A percentile compares a stretch with the other conserved stretches of the same genome.
Conservation (phyloP, 2,888 invertebrate species). For the Drosophila meridiana region DNA sequence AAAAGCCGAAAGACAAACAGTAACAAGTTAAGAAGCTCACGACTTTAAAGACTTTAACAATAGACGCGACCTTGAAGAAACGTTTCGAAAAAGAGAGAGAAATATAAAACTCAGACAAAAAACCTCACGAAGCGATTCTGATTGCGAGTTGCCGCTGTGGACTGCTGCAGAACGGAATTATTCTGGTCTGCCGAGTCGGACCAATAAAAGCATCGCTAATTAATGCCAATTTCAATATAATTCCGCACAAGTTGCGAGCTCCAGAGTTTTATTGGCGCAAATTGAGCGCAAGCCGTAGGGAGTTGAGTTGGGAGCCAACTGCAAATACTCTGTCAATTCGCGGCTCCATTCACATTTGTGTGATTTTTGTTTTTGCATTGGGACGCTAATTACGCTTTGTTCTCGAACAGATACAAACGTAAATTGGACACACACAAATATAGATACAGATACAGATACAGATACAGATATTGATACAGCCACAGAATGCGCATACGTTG, state of each 20-base stretch:
- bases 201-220: constrained; percentile 78
- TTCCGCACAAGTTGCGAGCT: constrained; percentile 51
- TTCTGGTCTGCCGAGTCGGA: constrained; percentile 35
- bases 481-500: background rate
- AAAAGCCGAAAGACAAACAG: constrained; percentile 60
- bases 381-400: constrained; percentile 79
- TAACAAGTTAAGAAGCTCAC: constrained; percentile 74
- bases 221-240: constrained; percentile 74
- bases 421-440: constrained; percentile 10
- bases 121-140: constrained; percentile 29
- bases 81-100: constrained; percentile 38
- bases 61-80: constrained; percentile 72
- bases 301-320: constrained; percentile 5
- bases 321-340: constrained; percentile 29
- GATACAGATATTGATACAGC: constrained; percentile 11
- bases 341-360: constrained; percentile 51
- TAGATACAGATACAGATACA: constrained; percentile 20
- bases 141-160: constrained; percentile 1
- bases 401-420: constrained; percentile 37
- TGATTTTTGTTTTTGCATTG: constrained; percentile 50
- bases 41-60: constrained; percentile 58
- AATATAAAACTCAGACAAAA: constrained; percentile 11
- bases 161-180: constrained; percentile 17
- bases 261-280: constrained; percentile 72
- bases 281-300: constrained; percentile 46